Evolutionary conservation across 2,113 vertebrate species (phyloP).

Genomic region (Siniperca chuatsi): DNA sequence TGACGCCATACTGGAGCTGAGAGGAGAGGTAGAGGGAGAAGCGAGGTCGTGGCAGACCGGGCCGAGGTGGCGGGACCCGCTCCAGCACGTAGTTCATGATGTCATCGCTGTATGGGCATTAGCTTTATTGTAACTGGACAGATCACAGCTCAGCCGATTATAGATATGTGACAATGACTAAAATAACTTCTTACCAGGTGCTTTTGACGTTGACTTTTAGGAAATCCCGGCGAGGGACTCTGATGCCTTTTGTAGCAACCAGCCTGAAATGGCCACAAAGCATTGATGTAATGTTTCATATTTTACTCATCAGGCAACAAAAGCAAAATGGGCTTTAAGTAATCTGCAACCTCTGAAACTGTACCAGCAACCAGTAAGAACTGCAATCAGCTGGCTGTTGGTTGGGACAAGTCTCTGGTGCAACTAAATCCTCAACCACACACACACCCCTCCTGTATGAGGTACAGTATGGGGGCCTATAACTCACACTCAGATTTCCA

Average conservation of each 20-base stretch:
- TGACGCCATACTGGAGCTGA: slow-evolving; percentile 90
- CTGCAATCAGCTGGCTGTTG: not conserved
- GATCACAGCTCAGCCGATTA: not conserved
- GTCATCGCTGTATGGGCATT: slow-evolving; percentile 79
- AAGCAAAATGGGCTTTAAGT: not conserved
- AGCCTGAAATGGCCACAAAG: slow-evolving; percentile 80
- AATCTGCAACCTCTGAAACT: not conserved
- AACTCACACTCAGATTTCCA: too few relatives aligned
- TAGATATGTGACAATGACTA: not conserved
- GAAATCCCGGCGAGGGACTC: slow-evolving; percentile 86
- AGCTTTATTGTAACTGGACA: not conserved
- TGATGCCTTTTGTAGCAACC: slow-evolving; percentile 87
- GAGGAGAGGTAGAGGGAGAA: slow-evolving; percentile 93
- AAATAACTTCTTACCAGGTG: slow-evolving; percentile 85
- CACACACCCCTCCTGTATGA: too few relatives aligned
- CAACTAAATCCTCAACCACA: too few relatives aligned
- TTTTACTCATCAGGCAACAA: not conserved
- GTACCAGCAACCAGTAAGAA: not conserved
- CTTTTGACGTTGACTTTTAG: slow-evolving; percentile 87
- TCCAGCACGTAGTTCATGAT: slow-evolving; percentile 88
- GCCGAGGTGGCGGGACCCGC: slow-evolving; percentile 76
- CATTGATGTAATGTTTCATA: not conserved
- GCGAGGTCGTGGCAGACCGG: slow-evolving; percentile 84
- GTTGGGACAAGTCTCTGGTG: too few relatives aligned
- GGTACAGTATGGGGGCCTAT: too few relatives aligned